phyloP scores from a whole-genome alignment of 2,797 vertebrate genomes.

The Xiphophorus birchmanni region DNA sequence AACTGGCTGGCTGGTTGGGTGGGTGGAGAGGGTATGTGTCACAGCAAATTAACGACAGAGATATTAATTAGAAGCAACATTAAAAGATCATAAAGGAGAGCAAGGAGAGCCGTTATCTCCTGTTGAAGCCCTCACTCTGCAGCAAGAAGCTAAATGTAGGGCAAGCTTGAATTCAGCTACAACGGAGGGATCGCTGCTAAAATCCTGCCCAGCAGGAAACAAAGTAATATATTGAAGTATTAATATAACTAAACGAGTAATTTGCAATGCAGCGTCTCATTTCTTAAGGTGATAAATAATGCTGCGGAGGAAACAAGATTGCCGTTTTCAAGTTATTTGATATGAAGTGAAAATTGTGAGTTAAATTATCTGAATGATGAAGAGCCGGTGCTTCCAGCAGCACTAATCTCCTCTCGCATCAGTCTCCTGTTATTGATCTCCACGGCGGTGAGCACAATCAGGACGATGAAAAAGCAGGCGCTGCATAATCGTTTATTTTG shows the following conservation, averaged over 20 bases:
- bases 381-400: slow-evolving; percentile 21
- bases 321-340: slow-evolving; percentile 25
- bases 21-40: slow-evolving; percentile 67
- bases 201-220: slow-evolving; percentile 34
- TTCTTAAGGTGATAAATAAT: slow-evolving; percentile 30
- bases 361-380: slow-evolving; percentile 35
- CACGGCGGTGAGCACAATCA: slow-evolving; percentile 17
- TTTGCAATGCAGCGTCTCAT: slow-evolving; percentile 29
- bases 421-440: slow-evolving; percentile 42
- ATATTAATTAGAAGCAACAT: slow-evolving; percentile 81
- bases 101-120: slow-evolving; percentile 65
- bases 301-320: slow-evolving; percentile 26
- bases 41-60: slow-evolving; percentile 74
- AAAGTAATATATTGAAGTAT: slow-evolving; percentile 30
- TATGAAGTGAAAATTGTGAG: slow-evolving; percentile 29
- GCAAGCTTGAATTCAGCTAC: slow-evolving; percentile 49
- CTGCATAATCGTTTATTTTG: slow-evolving; percentile 34
- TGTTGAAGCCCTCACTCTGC: slow-evolving; percentile 39
- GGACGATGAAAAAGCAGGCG: slow-evolving; percentile 27
- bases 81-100: slow-evolving; percentile 73
- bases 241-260: slow-evolving; percentile 20
- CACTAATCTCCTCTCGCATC: slow-evolving; percentile 28
- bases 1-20: slow-evolving; percentile 44
- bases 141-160: slow-evolving; percentile 66
- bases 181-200: slow-evolving; percentile 24